Evolutionary conservation across 2,888 invertebrate genomes (phyloP), one percentile per base, ranked within the genome.

Genomic region (Pyrochroa serraticornis): DNA sequence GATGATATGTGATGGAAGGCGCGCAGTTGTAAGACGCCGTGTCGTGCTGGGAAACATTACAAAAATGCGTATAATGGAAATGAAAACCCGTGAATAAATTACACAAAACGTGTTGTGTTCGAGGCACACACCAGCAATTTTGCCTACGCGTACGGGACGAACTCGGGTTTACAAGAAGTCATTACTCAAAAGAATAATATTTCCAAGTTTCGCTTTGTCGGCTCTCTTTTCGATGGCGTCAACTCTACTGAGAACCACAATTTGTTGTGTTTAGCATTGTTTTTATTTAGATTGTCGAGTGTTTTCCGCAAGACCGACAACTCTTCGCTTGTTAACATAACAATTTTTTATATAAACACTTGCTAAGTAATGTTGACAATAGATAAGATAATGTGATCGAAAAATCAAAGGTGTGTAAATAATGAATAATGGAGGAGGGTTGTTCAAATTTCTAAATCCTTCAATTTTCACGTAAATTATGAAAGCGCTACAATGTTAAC

Each of bases 211-310:
- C 52, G 60, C 62, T 58, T 48, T 31, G 59, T 64, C 65, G 67
- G 67, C 60, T 39, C 59, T 59, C 61, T 65, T 65, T 65, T 51
- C 47, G 58, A 48, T 56, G 62, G 61, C 55, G 58, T 49, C 45
- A 14, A 62, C 41, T 60, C 64, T 63, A 55, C 60, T 48, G 46
- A 63, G 63, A 63, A 67, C 63, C 58, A 64, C 65, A 64, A 65
- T 67, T 65, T 65, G 65, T 63, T 63, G 49, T 55, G 48, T 49
- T 22, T 22, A 22, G 22, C 22, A 55, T 55, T 45, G 53, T 53
- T 45, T 53, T 53, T 39, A 46, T 34, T 34, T 44, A 46, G 45
- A 53, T 53, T 22, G 22, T 22, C 22, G 22, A 22, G 22, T 5
- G 22, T 22, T 22, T 22, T 22, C 22, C 22, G 22, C 22, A 22